These are phyloP conservation scores for Bucco capensis DNA, from an alignment of 2,113 vertebrate species.

Conservation along the genomic window DNA sequence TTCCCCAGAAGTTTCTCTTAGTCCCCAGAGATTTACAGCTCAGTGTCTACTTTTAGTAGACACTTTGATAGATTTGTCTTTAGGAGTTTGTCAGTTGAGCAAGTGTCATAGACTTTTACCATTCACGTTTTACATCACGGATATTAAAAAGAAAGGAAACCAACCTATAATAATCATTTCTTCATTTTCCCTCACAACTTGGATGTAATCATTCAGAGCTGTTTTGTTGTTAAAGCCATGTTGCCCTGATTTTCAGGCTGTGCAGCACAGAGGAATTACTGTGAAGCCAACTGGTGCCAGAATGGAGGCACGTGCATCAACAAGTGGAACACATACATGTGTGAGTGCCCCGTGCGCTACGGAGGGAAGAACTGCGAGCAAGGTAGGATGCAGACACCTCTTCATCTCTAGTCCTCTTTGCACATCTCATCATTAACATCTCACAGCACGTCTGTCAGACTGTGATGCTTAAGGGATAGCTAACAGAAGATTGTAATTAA, in stretches of 20 bases:
- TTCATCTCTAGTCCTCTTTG: too few relatives aligned
- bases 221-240: not conserved
- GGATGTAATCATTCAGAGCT: not conserved
- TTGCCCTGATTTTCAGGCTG: slow-evolving; percentile 76
- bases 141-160: not conserved
- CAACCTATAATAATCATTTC: not conserved
- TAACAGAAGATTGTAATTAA: not conserved
- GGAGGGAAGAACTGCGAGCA: slow-evolving; percentile 97
- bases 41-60: not conserved
- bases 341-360: slow-evolving; percentile 80
- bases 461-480: not conserved
- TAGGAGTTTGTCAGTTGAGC: not conserved
- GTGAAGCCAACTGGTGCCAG: slow-evolving; percentile 80
- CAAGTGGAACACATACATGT: slow-evolving; percentile 89
- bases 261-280: slow-evolving; percentile 86
- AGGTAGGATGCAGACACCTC: slow-evolving; percentile 69
- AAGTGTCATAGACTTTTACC: not conserved
- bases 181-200: not conserved
- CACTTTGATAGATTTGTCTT: not conserved
- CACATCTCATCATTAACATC: too few relatives aligned
- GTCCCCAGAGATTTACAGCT: not conserved
- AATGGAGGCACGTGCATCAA: slow-evolving; percentile 87
- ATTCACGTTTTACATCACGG: not conserved
- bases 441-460: not conserved
- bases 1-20: not conserved